Evolutionary conservation across 2,113 vertebrate species (phyloP).

Genomic region (Myiozetetes cayanensis): DNA sequence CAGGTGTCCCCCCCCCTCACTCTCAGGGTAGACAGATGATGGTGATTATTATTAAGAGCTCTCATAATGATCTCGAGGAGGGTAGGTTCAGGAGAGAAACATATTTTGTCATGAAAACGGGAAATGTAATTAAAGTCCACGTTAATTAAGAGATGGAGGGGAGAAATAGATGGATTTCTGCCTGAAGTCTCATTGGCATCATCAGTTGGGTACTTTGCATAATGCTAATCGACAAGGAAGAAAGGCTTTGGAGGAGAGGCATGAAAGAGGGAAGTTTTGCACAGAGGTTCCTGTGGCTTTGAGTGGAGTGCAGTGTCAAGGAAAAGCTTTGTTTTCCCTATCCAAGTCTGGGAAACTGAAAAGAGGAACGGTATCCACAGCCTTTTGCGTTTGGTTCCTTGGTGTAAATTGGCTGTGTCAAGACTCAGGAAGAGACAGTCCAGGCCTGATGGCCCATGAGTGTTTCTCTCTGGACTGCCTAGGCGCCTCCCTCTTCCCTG

Average conservation of each 20-base stretch:
- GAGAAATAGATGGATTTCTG: constrained; percentile 26
- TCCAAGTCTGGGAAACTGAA: background rate
- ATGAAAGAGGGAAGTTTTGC: background rate
- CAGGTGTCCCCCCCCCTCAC: background rate
- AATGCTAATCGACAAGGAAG: background rate
- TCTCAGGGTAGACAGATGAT: background rate
- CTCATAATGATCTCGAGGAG: background rate
- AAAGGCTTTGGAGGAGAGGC: background rate
- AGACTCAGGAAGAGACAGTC: background rate
- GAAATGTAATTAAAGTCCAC: constrained; percentile 18
- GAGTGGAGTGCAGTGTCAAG: background rate
- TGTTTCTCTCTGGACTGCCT: background rate
- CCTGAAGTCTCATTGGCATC: background rate
- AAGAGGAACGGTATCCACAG: background rate
- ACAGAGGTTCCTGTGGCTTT: background rate
- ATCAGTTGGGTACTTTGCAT: background rate
- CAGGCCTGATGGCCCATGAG: background rate
- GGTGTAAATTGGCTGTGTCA: background rate
- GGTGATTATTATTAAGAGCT: background rate
- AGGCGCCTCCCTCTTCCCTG: background rate
- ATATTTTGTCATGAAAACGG: background rate
- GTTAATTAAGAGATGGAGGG: constrained; percentile 1
- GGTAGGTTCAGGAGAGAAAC: background rate
- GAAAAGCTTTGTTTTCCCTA: background rate
- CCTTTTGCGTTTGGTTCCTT: background rate